Percentiles rank a stretch among this genome's conserved stretches.
Evolutionary conservation across 2,797 vertebrate species (phyloP).

Genomic region (Clarias laeviceps): DNA sequence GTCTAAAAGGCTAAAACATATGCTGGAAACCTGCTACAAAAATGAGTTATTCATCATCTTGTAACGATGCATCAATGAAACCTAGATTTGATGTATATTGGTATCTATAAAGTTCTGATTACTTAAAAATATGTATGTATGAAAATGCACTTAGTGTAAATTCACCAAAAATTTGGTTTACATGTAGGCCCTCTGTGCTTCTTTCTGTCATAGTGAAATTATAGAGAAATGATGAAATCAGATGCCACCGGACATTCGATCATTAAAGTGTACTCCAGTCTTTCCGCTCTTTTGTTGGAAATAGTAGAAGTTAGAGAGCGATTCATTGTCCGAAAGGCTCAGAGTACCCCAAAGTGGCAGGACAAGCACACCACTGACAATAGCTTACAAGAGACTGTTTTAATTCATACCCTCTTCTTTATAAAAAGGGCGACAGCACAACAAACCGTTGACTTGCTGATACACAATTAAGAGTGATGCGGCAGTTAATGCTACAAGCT

Average conservation of each 20-base stretch:
- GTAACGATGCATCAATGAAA: conserved; percentile 8
- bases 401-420: conserved; percentile 82
- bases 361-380: conserved; percentile 77
- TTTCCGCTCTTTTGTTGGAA: conserved; percentile 73
- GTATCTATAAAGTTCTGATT: conserved; percentile 7
- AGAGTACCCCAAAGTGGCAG: conserved; percentile 74
- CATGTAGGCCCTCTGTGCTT: conserved; percentile 44
- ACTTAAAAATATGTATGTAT: neutral
- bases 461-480: conserved; percentile 84
- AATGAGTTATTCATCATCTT: conserved; percentile 20
- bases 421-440: conserved; percentile 75
- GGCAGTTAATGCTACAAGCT: conserved; percentile 82
- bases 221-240: conserved; percentile 61
- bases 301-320: conserved; percentile 70
- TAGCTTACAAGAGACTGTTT: conserved; percentile 82
- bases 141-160: conserved; percentile 12
- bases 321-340: conserved; percentile 65
- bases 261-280: conserved; percentile 72
- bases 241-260: conserved; percentile 67
- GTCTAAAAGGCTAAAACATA: conserved; percentile 40
- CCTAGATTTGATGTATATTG: neutral
- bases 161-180: conserved; percentile 65
- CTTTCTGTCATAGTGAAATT: conserved; percentile 23
- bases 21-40: conserved; percentile 28
- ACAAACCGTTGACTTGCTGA: conserved; percentile 80